phyloP scores from a whole-genome alignment of 2,888 invertebrate species.

The Junonia oenone region DNA sequence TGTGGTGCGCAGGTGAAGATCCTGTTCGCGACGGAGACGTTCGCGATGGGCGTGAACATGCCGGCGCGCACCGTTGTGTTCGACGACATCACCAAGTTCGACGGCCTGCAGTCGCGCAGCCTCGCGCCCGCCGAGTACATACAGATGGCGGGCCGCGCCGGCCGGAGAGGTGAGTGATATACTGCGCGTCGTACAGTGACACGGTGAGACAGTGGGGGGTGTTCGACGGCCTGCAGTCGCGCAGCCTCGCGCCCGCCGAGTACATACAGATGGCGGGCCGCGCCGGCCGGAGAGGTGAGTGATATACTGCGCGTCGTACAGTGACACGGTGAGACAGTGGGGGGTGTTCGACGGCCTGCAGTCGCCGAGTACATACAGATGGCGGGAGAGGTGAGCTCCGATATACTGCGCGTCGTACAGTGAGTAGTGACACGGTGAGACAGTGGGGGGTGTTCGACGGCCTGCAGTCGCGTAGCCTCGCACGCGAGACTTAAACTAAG shows the following conservation, averaged over 20 bases:
- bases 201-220: too few species aligned
- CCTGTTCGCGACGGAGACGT: conserved; percentile 99
- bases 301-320: too few species aligned
- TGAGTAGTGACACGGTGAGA: too few species aligned
- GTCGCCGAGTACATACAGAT: conserved; percentile 98
- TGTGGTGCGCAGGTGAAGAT: conserved; percentile 85
- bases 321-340: too few species aligned
- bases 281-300: conserved; percentile 97
- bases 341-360: conserved; percentile 93
- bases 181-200: too few species aligned
- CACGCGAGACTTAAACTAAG: too few species aligned
- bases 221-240: conserved; percentile 90
- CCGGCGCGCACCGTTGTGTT: conserved; percentile 98
- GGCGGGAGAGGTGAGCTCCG: conserved; percentile 98
- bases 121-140: conserved; percentile 96
- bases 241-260: conserved; percentile 92
- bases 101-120: conserved; percentile 88
- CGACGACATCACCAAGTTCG: conserved; percentile 94
- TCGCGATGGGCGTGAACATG: conserved; percentile 99
- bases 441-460: too few species aligned
- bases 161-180: conserved; percentile 96
- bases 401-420: too few species aligned
- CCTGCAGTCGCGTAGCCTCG: conserved; percentile 83
- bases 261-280: conserved; percentile 99
- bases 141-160: conserved; percentile 99